Evolutionary conservation across 1,140 invertebrate genomes (phyloP), one percentile per base, ranked within the genome.

Genomic region (Drosophila sproati): DNA sequence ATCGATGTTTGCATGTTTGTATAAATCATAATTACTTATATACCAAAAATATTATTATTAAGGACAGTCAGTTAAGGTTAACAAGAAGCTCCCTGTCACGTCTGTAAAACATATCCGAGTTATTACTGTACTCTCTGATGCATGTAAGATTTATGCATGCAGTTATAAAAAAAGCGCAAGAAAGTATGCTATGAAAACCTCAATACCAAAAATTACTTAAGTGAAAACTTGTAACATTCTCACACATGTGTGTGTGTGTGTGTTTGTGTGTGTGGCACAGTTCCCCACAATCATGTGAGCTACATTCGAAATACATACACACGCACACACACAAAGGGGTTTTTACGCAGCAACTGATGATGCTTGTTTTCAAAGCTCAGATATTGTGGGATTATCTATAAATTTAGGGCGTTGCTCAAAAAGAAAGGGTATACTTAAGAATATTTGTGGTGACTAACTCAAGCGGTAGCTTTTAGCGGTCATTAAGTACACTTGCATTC

Each of bases 151-250:
- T 2, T 28, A 34, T 67, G 63, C 43, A 67, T n/a, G 52, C 4
- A 10, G n/a, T 45, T 47, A 51, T 48, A 48, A 60, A 41, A 45
- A 64, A 32, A 43, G 73, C 54, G 57, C 67, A 50, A 45, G 31
- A 80, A 73, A 68, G 81, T 73, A 71, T 71, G 69, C 61, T 77
- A 85, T 85, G 74, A 67, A 85, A 85, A 85, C 57, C 73, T 77
- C 77, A 80, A 73, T 75, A 62, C 66, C 51, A 59, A 61, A 57
- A 51, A 66, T 77, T 80, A 66, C 70, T 62, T 85, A 85, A 80
- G 73, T 85, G 81, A 85, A 85, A 80, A 80, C 77, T 83, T 82
- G 68, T 72, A 50, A 62, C 73, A 67, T 67, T 54, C 39, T 64
- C 50, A 72, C 61, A 35, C 68, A 69, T 70, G 66, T 77, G 41